These are phyloP conservation scores for Hippolais icterina DNA, from an alignment of 2,113 vertebrate genomes.

Conservation along the genomic window DNA sequence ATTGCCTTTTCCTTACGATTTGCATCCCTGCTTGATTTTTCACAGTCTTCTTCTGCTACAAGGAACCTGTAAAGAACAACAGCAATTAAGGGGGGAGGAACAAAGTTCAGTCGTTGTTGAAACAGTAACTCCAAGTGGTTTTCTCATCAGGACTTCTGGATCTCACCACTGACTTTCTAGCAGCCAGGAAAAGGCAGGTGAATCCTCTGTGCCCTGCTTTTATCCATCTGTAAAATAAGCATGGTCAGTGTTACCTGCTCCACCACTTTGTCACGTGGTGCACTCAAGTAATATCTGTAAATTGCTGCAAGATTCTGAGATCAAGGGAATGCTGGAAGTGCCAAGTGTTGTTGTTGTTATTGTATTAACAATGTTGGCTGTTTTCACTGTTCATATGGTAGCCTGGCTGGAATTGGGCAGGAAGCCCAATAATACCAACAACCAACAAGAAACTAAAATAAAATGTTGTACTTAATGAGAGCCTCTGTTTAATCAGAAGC, in stretches of 20 bases:
- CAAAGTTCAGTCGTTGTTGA: background rate
- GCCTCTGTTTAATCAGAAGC: slow-evolving; percentile 63
- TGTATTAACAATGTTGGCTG: slow-evolving; percentile 57
- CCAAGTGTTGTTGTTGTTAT: slow-evolving; percentile 59
- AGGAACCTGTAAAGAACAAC: background rate
- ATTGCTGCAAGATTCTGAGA: slow-evolving; percentile 51
- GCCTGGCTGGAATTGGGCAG: slow-evolving; percentile 69
- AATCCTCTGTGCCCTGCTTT: background rate
- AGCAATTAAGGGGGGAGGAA: background rate
- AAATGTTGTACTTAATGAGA: slow-evolving; percentile 66
- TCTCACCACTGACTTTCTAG: background rate
- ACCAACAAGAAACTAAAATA: slow-evolving; percentile 60
- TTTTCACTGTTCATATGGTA: slow-evolving; percentile 68
- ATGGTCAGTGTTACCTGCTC: background rate
- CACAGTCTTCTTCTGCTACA: background rate
- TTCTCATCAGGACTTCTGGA: slow-evolving; percentile 17
- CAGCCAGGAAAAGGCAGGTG: background rate
- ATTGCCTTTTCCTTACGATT: background rate
- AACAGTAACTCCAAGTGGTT: slow-evolving; percentile 3
- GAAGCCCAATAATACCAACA: slow-evolving; percentile 54
- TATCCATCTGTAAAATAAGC: background rate
- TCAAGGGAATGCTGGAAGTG: slow-evolving; percentile 36
- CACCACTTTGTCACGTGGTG: background rate
- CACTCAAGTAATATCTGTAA: slow-evolving; percentile 3
- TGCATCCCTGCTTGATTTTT: background rate